These are phyloP conservation scores for Caerostris extrusa DNA, from an alignment of 1,140 invertebrate species.

Conservation along the genomic window DNA sequence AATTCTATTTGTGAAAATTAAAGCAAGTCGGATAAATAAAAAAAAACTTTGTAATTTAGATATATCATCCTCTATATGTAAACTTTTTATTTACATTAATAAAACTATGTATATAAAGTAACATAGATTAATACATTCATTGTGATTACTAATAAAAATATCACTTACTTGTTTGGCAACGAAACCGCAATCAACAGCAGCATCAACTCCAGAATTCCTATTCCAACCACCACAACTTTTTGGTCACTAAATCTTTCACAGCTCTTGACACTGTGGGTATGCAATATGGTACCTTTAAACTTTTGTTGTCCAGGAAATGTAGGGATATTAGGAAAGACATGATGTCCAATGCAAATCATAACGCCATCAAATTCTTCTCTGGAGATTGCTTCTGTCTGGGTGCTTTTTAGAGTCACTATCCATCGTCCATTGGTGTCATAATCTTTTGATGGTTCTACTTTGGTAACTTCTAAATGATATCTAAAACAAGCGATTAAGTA, in stretches of 20 bases:
- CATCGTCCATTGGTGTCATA: slow-evolving; percentile 81
- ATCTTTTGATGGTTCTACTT: slow-evolving; percentile 79
- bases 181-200: slow-evolving; percentile 77
- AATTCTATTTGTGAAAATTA: no score
- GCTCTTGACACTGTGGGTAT: slow-evolving; percentile 81
- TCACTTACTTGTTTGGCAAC: slow-evolving; percentile 76
- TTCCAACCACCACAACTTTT: slow-evolving; percentile 80
- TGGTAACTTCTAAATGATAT: slow-evolving; percentile 71
- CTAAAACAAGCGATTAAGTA: not conserved
- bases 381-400: slow-evolving; percentile 77
- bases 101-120: no score
- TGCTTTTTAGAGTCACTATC: slow-evolving; percentile 79
- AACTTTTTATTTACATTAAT: no score
- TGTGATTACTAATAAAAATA: not conserved
- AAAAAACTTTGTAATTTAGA: no score
- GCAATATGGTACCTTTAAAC: slow-evolving; percentile 82
- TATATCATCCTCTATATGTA: no score
- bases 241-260: slow-evolving; percentile 80
- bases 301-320: slow-evolving; percentile 79
- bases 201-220: slow-evolving; percentile 80
- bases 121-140: no score
- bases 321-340: slow-evolving; percentile 71
- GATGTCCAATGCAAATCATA: slow-evolving; percentile 80
- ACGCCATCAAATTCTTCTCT: slow-evolving; percentile 77
- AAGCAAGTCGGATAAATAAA: no score